Evolutionary conservation across 1,140 invertebrate species (phyloP).

Genomic region (Drosophila melanogaster): Release_6_plus_ISO1_MT NT_033777.3:25002001-25002500

Average conservation of each 20-base stretch:
- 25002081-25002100: slow-evolving; percentile 58
- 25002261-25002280: slow-evolving; percentile 76
- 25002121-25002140: slow-evolving; percentile 34
- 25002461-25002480: slow-evolving; percentile 37
- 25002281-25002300: slow-evolving; percentile 9
- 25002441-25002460: slow-evolving; percentile 15
- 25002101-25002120: slow-evolving; percentile 31
- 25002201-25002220: slow-evolving; percentile 39
- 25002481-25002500: slow-evolving; percentile 82
- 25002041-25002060: slow-evolving; percentile 77
- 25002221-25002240: slow-evolving; percentile 20
- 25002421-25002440: slow-evolving; percentile 64
- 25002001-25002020: slow-evolving; percentile 4
- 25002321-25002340: background rate
- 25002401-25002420: slow-evolving; percentile 75
- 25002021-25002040: slow-evolving; percentile 42
- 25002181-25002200: slow-evolving; percentile 48
- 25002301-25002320: background rate
- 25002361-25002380: slow-evolving; percentile 62
- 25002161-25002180: slow-evolving; percentile 43
- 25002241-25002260: slow-evolving; percentile 65
- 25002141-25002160: slow-evolving; percentile 64
- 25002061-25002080: slow-evolving; percentile 72
- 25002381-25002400: slow-evolving; percentile 72
- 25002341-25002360: background rate